phyloP scores from a whole-genome alignment of 1,140 invertebrate genomes.

The Helicoverpa zea region DNA sequence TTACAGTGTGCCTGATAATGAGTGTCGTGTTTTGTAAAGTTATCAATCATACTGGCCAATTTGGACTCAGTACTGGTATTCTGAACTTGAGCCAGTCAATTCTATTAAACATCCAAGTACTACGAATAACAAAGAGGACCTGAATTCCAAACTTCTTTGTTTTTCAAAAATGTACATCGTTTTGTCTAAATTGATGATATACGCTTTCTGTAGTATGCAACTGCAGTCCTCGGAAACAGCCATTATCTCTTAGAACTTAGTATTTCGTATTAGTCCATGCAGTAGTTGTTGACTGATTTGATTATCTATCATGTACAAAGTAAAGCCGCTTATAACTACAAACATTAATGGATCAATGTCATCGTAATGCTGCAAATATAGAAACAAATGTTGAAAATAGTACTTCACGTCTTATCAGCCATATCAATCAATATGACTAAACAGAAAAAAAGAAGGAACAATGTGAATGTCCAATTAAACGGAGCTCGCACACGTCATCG shows the following conservation, averaged over 20 bases:
- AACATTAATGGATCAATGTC: background rate
- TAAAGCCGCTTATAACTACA: constrained; percentile 8
- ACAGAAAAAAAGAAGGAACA: constrained; percentile 78
- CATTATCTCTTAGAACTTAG: too few species aligned
- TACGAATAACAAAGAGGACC: too few species aligned
- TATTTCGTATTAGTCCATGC: too few species aligned
- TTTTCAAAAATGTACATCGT: background rate
- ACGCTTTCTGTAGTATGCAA: too few species aligned
- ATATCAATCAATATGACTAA: constrained; percentile 59
- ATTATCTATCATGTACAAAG: background rate
- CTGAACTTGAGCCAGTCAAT: too few species aligned
- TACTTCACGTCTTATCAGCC: constrained; percentile 53
- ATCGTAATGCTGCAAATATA: background rate
- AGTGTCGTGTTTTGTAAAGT: constrained; percentile 25
- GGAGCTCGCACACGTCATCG: constrained; percentile 83
- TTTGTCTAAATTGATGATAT: too few species aligned
- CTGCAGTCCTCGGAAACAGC: too few species aligned
- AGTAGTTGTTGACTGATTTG: background rate
- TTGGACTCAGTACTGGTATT: background rate
- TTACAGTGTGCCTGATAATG: constrained; percentile 24
- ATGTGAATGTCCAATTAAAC: constrained; percentile 86
- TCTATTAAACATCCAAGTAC: too few species aligned
- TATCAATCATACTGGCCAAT: constrained; percentile 1
- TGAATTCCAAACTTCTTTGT: too few species aligned
- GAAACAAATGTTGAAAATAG: constrained; percentile 40